Percentiles rank a stretch among this genome's conserved stretches.
These are phyloP conservation scores for Ia io DNA, from an alignment of 2,113 vertebrate genomes.

Conservation along the genomic window DNA sequence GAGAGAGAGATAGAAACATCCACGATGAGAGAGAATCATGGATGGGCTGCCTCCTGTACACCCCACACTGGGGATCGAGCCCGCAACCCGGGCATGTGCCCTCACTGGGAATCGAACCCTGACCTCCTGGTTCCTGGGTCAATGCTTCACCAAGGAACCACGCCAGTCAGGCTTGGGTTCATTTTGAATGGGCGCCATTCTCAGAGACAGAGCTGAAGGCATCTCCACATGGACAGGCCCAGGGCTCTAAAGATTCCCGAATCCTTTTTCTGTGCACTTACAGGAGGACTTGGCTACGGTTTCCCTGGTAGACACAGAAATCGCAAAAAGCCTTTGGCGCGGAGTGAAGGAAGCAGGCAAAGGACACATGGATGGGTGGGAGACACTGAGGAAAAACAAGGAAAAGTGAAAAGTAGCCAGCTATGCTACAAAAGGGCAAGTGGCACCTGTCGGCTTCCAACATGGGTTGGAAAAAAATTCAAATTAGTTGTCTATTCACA, in stretches of 20 bases:
- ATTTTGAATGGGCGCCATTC: background rate
- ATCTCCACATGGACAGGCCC: background rate
- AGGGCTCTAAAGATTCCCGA: fast-evolving
- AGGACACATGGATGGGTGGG: background rate
- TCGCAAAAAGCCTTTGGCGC: background rate
- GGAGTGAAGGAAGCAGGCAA: background rate
- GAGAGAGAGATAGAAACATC: no score
- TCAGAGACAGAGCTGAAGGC: background rate
- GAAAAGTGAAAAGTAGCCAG: background rate
- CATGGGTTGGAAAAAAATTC: slow-evolving; percentile 17
- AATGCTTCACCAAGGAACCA: no score
- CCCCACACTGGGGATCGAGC: no score
- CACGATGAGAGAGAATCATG: no score
- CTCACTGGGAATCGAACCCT: no score
- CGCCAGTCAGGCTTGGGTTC: no score
- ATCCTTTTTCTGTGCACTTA: background rate
- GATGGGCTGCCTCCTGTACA: no score
- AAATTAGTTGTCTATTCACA: slow-evolving; percentile 40
- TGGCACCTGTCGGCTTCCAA: background rate
- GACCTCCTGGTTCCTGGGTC: no score
- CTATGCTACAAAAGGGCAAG: background rate
- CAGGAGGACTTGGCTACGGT: background rate
- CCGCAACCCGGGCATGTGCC: no score
- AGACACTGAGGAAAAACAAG: background rate
- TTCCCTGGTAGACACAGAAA: background rate